A percentile compares a stretch with the other conserved stretches of the same genome.
Conservation (phyloP, 1,140 invertebrate genomes). For the Drosophila insularis region DNA sequence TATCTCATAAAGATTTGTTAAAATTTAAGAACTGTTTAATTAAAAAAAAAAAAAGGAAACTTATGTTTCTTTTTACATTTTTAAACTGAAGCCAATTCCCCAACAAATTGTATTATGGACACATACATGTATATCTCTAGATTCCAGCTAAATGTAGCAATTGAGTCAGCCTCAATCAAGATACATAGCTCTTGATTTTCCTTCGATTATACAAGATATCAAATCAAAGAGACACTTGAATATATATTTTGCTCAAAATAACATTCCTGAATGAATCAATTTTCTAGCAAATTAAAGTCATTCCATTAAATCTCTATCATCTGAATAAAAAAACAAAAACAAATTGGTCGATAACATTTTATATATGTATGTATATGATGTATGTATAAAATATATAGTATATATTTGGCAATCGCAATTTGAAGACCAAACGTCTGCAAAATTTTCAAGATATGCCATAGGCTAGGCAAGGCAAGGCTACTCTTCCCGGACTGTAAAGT, state of each 20-base stretch:
- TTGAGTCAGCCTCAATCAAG: not conserved
- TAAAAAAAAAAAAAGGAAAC: too few species aligned
- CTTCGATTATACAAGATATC: not conserved
- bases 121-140: too few species aligned
- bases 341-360: not conserved
- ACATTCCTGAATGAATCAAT: slow-evolving; percentile 6
- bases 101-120: too few species aligned
- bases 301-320: not conserved
- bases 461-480: not conserved
- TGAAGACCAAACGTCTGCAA: slow-evolving; percentile 7
- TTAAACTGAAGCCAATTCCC: too few species aligned
- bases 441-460: not conserved
- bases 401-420: not conserved
- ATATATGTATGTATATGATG: too few species aligned
- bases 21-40: too few species aligned
- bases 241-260: not conserved
- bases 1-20: too few species aligned
- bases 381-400: not conserved
- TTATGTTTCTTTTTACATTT: too few species aligned
- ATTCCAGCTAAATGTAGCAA: not conserved
- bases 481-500: not conserved
- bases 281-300: not conserved
- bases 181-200: not conserved
- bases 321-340: not conserved
- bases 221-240: slow-evolving; percentile 2